phyloP scores from a whole-genome alignment of 2,113 vertebrate species.

The Pseudonaja textilis region DNA sequence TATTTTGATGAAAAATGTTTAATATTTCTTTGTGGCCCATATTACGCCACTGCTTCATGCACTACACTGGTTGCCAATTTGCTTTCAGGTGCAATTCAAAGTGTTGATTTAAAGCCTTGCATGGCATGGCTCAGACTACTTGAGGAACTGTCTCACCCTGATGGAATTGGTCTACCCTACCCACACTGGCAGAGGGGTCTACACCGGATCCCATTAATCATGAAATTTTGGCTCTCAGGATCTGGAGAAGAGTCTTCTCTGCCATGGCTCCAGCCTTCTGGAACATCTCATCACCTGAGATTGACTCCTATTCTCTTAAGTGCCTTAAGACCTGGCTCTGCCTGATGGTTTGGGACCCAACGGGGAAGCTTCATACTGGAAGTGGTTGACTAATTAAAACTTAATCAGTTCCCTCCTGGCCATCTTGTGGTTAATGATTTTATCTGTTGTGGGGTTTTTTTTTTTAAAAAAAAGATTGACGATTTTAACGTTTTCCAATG shows the following conservation, averaged over 20 bases:
- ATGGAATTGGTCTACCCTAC: no score
- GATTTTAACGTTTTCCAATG: background rate
- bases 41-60: no score
- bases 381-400: background rate
- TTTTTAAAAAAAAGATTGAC: background rate
- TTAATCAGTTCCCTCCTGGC: background rate
- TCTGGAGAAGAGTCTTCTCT: background rate
- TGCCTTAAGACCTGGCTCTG: background rate
- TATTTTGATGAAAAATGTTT: constrained; percentile 30
- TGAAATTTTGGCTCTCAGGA: no score
- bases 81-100: no score
- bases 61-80: no score
- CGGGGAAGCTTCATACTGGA: background rate
- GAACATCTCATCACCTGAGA: background rate
- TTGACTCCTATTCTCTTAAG: background rate
- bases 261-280: background rate
- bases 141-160: no score
- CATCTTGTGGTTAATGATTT: background rate
- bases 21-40: background rate
- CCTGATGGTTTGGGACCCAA: background rate
- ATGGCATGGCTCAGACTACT: no score
- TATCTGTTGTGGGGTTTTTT: background rate
- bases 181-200: no score
- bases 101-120: no score
- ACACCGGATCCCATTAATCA: no score